Percentiles rank a stretch among this genome's conserved stretches.
phyloP scores from a whole-genome alignment of 2,797 vertebrate species.

The Gymnopithys bicolor region DNA sequence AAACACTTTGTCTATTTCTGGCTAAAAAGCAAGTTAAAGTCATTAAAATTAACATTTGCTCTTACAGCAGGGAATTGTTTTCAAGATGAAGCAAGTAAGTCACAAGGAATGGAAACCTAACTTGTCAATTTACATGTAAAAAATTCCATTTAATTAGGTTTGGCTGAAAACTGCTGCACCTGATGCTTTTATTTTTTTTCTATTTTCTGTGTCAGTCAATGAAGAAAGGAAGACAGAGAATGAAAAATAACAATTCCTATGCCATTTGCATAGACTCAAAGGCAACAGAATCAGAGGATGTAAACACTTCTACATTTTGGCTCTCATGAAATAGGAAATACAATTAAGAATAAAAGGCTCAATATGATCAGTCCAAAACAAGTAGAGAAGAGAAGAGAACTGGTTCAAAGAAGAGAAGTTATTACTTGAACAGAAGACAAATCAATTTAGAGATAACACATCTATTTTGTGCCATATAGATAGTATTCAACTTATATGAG shows the following conservation, averaged over 20 bases:
- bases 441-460: background rate
- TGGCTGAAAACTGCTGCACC: slow-evolving; percentile 48
- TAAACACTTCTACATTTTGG: background rate
- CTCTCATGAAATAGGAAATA: background rate
- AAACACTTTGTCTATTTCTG: slow-evolving; percentile 18
- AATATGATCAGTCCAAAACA: background rate
- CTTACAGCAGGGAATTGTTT: slow-evolving; percentile 41
- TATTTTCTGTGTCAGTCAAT: slow-evolving; percentile 1
- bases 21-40: slow-evolving; percentile 19
- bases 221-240: background rate
- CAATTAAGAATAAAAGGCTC: background rate
- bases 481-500: background rate
- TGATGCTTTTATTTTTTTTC: background rate
- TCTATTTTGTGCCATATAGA: background rate
- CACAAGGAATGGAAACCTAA: slow-evolving; percentile 51
- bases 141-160: slow-evolving; percentile 65
- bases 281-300: background rate
- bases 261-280: background rate
- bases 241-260: background rate
- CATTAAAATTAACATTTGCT: slow-evolving; percentile 61
- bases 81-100: slow-evolving; percentile 57
- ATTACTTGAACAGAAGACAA: background rate
- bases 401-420: background rate
- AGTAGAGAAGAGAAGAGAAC: background rate
- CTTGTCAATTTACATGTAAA: slow-evolving; percentile 62